Percentiles rank a stretch among this genome's conserved stretches.
phyloP scores from a whole-genome alignment of 2,113 vertebrate species.

The Rhinogobius similis region DNA sequence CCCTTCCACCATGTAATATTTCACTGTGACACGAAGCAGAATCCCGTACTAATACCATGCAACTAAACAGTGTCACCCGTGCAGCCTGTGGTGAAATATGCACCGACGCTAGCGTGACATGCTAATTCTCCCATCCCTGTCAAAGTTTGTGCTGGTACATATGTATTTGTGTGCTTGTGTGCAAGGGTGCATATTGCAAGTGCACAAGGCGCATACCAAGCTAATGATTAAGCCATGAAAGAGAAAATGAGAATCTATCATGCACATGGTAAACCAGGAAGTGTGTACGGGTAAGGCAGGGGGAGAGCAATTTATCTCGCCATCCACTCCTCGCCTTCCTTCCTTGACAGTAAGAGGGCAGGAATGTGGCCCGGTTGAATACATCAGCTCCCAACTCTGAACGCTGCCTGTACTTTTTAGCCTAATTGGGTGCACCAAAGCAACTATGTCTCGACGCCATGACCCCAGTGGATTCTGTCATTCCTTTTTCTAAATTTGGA shows the following conservation, averaged over 20 bases:
- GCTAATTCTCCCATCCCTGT: constrained; percentile 40
- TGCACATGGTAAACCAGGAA: constrained; percentile 64
- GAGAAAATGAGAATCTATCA: constrained; percentile 76
- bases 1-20: constrained; percentile 6
- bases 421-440: constrained; percentile 64
- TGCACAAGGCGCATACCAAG: constrained; percentile 73
- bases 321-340: constrained; percentile 43
- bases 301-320: constrained; percentile 67
- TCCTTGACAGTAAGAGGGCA: constrained; percentile 49
- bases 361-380: constrained; percentile 63
- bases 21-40: constrained; percentile 8
- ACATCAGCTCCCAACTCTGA: constrained; percentile 46
- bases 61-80: constrained; percentile 11
- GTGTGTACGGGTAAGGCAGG: constrained; percentile 7
- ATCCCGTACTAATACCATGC: not conserved
- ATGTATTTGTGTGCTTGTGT: constrained; percentile 23
- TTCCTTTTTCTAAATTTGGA: constrained; percentile 56
- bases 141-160: constrained; percentile 27
- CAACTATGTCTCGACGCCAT: constrained; percentile 46
- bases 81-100: constrained; percentile 6
- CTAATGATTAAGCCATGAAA: constrained; percentile 77
- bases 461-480: constrained; percentile 55
- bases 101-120: constrained; percentile 17
- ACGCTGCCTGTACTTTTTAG: constrained; percentile 41
- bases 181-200: constrained; percentile 61